Base-by-base conservation (phyloP, 2,797 vertebrate genomes). In the Semotilus atromaculatus region DNA sequence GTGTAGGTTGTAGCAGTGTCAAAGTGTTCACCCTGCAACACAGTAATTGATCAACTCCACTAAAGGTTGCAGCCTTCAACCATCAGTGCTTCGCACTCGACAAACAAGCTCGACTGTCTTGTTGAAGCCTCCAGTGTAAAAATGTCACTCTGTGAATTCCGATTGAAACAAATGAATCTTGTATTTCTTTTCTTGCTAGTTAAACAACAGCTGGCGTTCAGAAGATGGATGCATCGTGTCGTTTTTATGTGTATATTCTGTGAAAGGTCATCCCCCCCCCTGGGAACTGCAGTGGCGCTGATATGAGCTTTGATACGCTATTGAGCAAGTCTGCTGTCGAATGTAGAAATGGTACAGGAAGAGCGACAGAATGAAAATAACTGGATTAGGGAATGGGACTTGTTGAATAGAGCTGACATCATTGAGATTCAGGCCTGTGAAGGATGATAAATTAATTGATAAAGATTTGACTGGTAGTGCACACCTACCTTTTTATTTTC, bases 181-280 rank as follows among this genome's bases (percentile, higher is more conserved):
- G 64, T 67, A 51, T 77, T 76, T 77, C 31, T 67, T 60, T 70
- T 36, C 23, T 68, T 26, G 45, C 78, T 81, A 36, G 68, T 85
- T 67, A 74, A 26, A 80, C 68, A 73, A 29, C 80, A 75, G 21
- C n/a, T 26, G 70, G 19, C 4, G 2, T 40, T 26, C 7, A 60
- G 84, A 83, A 45, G 77, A 76, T 72, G 6, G 31, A 84, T 87
- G 19, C 66, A 16, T 53, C 0, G 5, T 71, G 64, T 51, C 13
- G 11, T 60, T 82, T 86, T 83, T 79, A 83, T 85, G 81, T 80
- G 62, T 80, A 18, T 55, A 45, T 53, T 64, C n/a, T 18, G n/a
- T 70, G 38, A 86, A 84, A 88, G 87, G 81, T 88, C 84, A 86
- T 34, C 4, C 51, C 19, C 43, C 83, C 53, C 43, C 75, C 62